Evolutionary conservation across 2,113 vertebrate species (phyloP).

Genomic region (Festucalex cinctus): DNA sequence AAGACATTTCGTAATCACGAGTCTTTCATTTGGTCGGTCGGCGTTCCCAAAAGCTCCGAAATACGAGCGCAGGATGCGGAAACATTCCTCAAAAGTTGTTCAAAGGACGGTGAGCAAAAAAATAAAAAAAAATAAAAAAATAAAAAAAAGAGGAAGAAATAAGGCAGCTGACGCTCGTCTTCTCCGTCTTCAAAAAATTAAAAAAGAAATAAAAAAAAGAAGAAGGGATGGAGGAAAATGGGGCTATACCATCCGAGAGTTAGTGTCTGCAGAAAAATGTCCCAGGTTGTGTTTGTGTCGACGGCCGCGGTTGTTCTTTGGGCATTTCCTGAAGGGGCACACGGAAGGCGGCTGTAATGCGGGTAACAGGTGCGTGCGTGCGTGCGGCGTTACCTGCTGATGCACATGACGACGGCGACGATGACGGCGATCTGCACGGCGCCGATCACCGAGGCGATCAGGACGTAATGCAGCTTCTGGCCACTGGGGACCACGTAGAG

Average conservation of each 20-base stretch:
- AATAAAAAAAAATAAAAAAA: no score
- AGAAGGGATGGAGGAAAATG: conserved; percentile 47
- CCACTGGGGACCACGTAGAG: conserved; percentile 95
- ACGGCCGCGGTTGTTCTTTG: conserved; percentile 91
- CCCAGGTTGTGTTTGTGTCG: conserved; percentile 94
- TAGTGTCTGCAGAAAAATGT: conserved; percentile 93
- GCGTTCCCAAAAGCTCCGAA: not conserved
- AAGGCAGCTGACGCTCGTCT: not conserved
- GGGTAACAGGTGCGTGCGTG: not conserved
- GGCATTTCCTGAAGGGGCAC: conserved; percentile 82
- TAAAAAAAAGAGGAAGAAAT: not conserved
- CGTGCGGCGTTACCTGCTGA: conserved; percentile 82
- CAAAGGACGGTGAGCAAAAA: no score
- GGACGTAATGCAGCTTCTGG: conserved; percentile 94
- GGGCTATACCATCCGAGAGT: conserved; percentile 92
- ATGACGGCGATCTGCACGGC: conserved; percentile 96
- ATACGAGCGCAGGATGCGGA: not conserved
- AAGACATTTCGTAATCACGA: not conserved
- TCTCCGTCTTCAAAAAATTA: conserved; percentile 12
- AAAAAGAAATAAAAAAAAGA: conserved; percentile 78
- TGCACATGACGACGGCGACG: conserved; percentile 96
- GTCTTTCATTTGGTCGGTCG: not conserved
- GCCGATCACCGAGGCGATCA: conserved; percentile 94
- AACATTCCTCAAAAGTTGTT: conserved; percentile 3
- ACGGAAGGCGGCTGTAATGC: no score